Evolutionary conservation across 2,888 invertebrate genomes (phyloP), one percentile per base, ranked within the genome.

Genomic region (Cerastis rubricosa): DNA sequence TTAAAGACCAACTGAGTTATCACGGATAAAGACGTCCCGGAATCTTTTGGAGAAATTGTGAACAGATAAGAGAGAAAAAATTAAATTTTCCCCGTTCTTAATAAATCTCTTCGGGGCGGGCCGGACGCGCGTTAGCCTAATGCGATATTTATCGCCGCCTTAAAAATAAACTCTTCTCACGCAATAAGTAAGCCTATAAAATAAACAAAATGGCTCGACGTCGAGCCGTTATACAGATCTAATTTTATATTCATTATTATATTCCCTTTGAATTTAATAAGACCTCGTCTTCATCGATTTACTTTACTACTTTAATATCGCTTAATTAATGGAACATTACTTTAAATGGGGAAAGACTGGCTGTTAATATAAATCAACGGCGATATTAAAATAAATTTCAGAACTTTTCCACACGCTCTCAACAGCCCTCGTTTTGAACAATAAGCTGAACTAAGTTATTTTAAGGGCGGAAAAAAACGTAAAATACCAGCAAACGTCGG

Each of bases 141-240:
- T 95, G 95, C 92, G 94, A 94, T 96, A 95, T 95, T 95, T 95
- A 95, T 95, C 94, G 92, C 90, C 78, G 88, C 89, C 89, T 91
- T 91, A 92, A 92, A 94, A 93, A 94, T 92, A 93, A 93, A 93
- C 93, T 92, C 91, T 91, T 92, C 90, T 88, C 89, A 90, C 91
- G 90, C 92, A 92, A 93, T 95, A 94, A 94, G 93, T 90, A 91
- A 84, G 88, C 80, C 90, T 89, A 90, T 93, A 92, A 94, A 93
- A 91, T 92, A 93, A 93, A 91, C 87, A 90, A 88, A 91, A 91
- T 91, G 85, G 85, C 86, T 85, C 74, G 82, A 78, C 69, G 83
- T 69, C 63, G 59, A 54, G 79, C 76, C 78, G 87, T 35, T 88
- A 83, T 87, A 86, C 76, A 81, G 79, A 83, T 87, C 85, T 87